Percentiles rank a stretch among this genome's conserved stretches.
These are phyloP conservation scores for Sternarchorhynchus goeldii DNA, from an alignment of 2,797 vertebrate genomes.

Conservation along the genomic window DNA sequence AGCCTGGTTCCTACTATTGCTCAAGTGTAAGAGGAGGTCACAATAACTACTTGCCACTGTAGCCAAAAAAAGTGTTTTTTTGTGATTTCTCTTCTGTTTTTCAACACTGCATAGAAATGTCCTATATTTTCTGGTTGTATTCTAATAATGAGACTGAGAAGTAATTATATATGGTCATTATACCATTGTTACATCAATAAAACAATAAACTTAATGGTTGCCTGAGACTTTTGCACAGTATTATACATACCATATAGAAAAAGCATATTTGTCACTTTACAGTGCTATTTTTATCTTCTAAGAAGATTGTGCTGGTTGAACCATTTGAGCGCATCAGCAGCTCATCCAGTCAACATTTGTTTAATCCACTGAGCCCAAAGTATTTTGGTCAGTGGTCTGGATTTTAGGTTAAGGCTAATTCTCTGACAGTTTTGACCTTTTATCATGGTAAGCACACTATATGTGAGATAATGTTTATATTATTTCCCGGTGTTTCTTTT, in stretches of 20 bases:
- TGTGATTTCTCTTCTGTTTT: too few species aligned
- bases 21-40: too few species aligned
- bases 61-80: too few species aligned
- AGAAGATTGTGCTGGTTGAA: constrained; percentile 12
- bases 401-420: constrained; percentile 2
- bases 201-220: too few species aligned
- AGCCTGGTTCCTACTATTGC: too few species aligned
- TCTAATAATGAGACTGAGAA: too few species aligned
- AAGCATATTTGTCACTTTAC: not conserved
- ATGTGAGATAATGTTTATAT: not conserved
- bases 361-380: constrained; percentile 15
- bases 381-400: not conserved
- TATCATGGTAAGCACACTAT: constrained; percentile 25
- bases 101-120: too few species aligned
- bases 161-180: too few species aligned
- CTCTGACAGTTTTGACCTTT: constrained; percentile 14
- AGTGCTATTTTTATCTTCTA: not conserved
- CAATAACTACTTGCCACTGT: too few species aligned
- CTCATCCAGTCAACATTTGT: constrained; percentile 10
- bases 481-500: not conserved
- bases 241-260: not conserved
- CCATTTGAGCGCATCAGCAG: constrained; percentile 4
- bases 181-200: too few species aligned
- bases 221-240: too few species aligned
- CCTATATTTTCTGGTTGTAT: too few species aligned